A percentile compares a stretch with the other conserved stretches of the same genome.
Evolutionary conservation across 2,888 invertebrate species (phyloP).

Genomic region (Lepidochrysops patricia): DNA sequence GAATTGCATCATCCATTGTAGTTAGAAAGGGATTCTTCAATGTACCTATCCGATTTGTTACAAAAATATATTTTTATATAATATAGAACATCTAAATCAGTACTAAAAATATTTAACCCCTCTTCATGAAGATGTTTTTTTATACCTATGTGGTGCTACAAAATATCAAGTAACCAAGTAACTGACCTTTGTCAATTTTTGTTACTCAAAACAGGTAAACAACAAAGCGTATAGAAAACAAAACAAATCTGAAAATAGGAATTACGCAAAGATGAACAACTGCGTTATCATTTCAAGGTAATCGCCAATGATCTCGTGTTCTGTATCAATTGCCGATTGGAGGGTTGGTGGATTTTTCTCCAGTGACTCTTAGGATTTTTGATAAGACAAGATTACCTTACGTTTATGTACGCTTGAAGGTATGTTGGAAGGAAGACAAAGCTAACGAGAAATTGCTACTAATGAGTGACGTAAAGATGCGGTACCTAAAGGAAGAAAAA

Average conservation of each 20-base stretch:
- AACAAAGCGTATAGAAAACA: neutral
- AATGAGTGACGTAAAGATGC: too few species aligned
- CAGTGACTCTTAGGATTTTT: neutral
- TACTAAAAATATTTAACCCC: too few species aligned
- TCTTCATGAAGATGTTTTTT: too few species aligned
- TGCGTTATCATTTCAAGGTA: constrained; percentile 1
- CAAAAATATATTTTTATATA: neutral
- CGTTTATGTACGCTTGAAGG: too few species aligned
- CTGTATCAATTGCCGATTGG: neutral
- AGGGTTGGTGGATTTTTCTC: neutral
- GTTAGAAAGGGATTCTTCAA: neutral
- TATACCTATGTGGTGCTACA: too few species aligned
- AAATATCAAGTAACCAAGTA: neutral
- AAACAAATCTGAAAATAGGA: neutral
- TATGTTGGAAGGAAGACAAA: too few species aligned
- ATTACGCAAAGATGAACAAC: constrained; percentile 4
- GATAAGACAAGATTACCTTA: too few species aligned
- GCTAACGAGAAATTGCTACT: too few species aligned
- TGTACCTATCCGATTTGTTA: neutral
- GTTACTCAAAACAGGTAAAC: neutral
- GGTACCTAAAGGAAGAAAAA: too few species aligned
- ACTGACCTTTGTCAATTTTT: neutral
- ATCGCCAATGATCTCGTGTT: neutral
- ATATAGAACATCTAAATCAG: too few species aligned
- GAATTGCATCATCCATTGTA: neutral